A percentile compares a stretch with the other conserved stretches of the same genome.
These are phyloP conservation scores for Meandrina meandrites DNA, from an alignment of 92 coral and sea anemone species.

Conservation along the genomic window DNA sequence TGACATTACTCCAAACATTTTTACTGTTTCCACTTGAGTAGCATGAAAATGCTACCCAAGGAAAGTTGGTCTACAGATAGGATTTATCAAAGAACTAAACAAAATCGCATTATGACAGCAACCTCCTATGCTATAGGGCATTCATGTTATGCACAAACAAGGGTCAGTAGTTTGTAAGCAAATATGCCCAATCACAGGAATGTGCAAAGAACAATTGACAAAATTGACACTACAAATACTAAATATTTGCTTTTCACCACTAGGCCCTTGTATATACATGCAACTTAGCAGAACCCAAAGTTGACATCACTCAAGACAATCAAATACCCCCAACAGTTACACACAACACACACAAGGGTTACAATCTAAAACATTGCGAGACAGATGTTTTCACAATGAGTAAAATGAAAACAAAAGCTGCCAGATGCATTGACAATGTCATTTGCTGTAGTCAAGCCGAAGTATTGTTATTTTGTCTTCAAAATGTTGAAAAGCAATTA, in stretches of 20 bases:
- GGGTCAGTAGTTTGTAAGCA: background rate
- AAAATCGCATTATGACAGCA: constrained; percentile 7
- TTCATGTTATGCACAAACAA: background rate
- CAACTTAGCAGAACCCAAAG: background rate
- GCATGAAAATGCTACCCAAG: background rate
- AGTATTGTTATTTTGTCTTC: background rate
- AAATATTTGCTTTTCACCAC: background rate
- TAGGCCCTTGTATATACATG: constrained; percentile 3
- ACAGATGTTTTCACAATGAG: constrained; percentile 8
- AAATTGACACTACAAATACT: background rate
- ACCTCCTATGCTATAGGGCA: background rate
- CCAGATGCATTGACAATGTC: background rate
- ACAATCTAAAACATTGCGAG: background rate
- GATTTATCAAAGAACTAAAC: background rate
- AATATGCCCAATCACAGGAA: background rate
- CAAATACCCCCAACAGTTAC: background rate
- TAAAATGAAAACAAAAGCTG: background rate
- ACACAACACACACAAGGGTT: background rate
- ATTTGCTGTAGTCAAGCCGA: background rate
- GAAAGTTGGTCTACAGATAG: background rate
- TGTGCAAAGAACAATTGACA: background rate
- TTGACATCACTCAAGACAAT: background rate
- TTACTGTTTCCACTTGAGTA: background rate
- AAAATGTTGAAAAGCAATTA: background rate
- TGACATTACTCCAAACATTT: background rate